Evolutionary conservation across 2,888 invertebrate genomes (phyloP).

Genomic region (Nephrotoma appendiculata): DNA sequence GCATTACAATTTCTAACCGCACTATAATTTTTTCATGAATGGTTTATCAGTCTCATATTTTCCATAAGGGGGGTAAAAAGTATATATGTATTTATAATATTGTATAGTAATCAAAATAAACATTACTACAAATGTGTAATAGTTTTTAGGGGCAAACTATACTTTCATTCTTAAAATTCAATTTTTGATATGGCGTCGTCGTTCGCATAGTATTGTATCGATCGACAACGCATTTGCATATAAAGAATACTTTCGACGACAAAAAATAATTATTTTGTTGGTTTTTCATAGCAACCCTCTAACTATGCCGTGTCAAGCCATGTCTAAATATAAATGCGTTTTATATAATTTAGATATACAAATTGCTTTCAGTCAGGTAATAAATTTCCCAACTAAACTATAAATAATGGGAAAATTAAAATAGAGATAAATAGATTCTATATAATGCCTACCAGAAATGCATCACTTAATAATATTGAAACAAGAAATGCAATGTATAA

Average conservation of each 20-base stretch:
- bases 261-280: not conserved
- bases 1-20: not conserved
- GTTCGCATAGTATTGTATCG: not conserved
- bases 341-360: not conserved
- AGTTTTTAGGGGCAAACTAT: not conserved
- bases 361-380: not conserved
- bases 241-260: not conserved
- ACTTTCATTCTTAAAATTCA: not conserved
- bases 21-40: not conserved
- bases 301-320: not conserved
- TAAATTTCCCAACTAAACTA: not conserved
- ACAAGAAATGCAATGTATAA: not conserved
- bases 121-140: not conserved
- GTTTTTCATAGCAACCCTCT: not conserved
- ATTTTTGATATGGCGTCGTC: not conserved
- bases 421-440: not conserved
- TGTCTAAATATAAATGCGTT: not conserved
- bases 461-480: not conserved
- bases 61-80: not conserved
- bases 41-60: not conserved
- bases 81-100: not conserved
- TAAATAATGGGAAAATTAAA: not conserved
- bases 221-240: not conserved
- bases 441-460: not conserved
- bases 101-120: not conserved